Evolutionary conservation across 2,797 vertebrate species (phyloP).

Genomic region (Triplophysa bombifrons): DNA sequence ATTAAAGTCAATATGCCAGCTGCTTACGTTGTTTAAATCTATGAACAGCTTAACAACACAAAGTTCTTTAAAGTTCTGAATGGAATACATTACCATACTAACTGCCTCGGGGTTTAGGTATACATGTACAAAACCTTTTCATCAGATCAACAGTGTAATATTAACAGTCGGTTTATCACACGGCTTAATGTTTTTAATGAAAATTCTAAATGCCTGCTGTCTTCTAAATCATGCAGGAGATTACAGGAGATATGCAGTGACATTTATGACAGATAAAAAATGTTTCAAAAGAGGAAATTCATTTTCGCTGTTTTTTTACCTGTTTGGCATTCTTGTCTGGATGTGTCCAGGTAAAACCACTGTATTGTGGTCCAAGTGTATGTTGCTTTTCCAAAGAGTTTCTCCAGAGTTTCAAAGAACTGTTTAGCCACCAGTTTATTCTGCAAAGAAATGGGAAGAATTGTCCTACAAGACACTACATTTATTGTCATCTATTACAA

Average conservation of each 20-base stretch:
- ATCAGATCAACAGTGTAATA: neutral
- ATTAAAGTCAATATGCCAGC: neutral
- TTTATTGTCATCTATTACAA: neutral
- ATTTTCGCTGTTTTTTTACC: neutral
- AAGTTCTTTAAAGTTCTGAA: neutral
- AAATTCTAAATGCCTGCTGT: neutral
- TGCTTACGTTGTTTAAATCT: neutral
- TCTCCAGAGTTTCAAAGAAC: neutral
- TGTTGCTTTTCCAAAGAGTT: neutral
- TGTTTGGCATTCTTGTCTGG: neutral
- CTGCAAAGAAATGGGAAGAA: neutral
- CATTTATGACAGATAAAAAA: neutral
- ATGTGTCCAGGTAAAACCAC: neutral
- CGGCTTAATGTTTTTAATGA: constrained; percentile 7
- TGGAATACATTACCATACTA: neutral
- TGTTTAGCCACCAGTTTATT: neutral
- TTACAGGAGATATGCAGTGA: constrained; percentile 15
- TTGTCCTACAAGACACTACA: neutral
- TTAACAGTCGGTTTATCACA: neutral
- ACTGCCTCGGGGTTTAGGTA: neutral
- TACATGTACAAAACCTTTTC: neutral
- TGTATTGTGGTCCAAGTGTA: neutral
- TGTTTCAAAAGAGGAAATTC: neutral
- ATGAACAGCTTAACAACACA: neutral
- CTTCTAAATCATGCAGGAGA: constrained; percentile 11